Conservation (phyloP, 2,888 invertebrate species). For the Harpalus rufipes region DNA sequence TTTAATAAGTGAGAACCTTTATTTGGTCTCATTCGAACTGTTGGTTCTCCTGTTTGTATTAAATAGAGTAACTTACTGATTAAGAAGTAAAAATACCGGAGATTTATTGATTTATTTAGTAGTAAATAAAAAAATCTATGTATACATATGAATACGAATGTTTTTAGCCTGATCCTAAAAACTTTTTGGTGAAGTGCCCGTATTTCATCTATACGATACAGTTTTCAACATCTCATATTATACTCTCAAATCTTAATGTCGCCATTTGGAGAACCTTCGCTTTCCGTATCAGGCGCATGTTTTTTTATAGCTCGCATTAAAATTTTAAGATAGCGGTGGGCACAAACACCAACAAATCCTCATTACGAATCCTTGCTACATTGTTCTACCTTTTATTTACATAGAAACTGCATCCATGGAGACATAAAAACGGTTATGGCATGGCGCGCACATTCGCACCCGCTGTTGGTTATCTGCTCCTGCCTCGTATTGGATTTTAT, state of each 20-base stretch:
- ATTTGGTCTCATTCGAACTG: too few species aligned
- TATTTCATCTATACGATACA: constrained; percentile 10
- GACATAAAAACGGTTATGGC: constrained; percentile 54
- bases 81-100: too few species aligned
- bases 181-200: neutral
- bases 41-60: too few species aligned
- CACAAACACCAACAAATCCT: constrained; percentile 61
- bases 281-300: constrained; percentile 29
- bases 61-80: too few species aligned
- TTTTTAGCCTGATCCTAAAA: neutral
- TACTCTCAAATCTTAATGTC: constrained; percentile 50
- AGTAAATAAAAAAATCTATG: neutral
- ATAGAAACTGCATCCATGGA: constrained; percentile 59
- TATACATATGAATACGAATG: neutral
- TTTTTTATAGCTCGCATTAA: constrained; percentile 53
- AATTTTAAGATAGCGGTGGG: constrained; percentile 54
- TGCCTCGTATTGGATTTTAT: constrained; percentile 33
- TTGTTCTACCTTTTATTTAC: constrained; percentile 65
- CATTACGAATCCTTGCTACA: constrained; percentile 61
- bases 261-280: constrained; percentile 21
- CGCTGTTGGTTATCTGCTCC: constrained; percentile 20
- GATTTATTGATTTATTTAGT: too few species aligned
- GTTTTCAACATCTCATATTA: constrained; percentile 40
- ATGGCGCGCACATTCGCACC: constrained; percentile 15
- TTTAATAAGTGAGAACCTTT: too few species aligned